Conservation (phyloP, 2,888 invertebrate genomes). For the Dicyrtomina minuta region DNA sequence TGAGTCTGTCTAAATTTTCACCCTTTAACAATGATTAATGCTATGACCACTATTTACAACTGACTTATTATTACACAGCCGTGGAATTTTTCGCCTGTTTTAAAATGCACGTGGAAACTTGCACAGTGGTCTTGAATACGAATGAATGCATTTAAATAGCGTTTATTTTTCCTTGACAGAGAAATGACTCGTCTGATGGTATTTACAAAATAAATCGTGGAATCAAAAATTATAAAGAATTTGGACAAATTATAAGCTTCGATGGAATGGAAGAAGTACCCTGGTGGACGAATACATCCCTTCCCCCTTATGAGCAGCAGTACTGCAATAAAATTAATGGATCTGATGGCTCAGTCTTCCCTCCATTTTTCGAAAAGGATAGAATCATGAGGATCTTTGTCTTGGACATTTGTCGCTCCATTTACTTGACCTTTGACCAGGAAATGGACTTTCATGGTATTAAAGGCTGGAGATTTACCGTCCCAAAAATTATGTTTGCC, state of each 20-base stretch:
- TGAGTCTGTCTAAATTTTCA: too few relatives aligned
- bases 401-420: conserved; percentile 45
- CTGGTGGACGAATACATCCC: conserved; percentile 33
- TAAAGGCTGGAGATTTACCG: conserved; percentile 42
- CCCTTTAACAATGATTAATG: too few relatives aligned
- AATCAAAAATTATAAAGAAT: conserved; percentile 21
- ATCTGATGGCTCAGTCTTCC: conserved; percentile 41
- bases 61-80: too few relatives aligned
- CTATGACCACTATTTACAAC: too few relatives aligned
- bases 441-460: conserved; percentile 48
- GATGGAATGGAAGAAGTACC: conserved; percentile 34
- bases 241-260: conserved; percentile 35
- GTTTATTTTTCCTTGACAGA: too few relatives aligned
- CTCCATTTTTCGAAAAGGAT: conserved; percentile 43
- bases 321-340: conserved; percentile 44
- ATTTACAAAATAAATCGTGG: conserved; percentile 6
- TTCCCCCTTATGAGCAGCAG: conserved; percentile 8
- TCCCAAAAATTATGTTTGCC: conserved; percentile 37
- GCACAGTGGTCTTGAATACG: too few relatives aligned
- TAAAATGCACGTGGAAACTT: too few relatives aligned
- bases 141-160: too few relatives aligned
- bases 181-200: conserved; percentile 35
- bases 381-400: conserved; percentile 34
- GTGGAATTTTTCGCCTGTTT: too few relatives aligned
- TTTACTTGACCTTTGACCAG: conserved; percentile 42